Percentiles rank a stretch among this genome's conserved stretches.
Conservation (phyloP, 1,140 invertebrate species). For the Cotesia chilonis region DNA sequence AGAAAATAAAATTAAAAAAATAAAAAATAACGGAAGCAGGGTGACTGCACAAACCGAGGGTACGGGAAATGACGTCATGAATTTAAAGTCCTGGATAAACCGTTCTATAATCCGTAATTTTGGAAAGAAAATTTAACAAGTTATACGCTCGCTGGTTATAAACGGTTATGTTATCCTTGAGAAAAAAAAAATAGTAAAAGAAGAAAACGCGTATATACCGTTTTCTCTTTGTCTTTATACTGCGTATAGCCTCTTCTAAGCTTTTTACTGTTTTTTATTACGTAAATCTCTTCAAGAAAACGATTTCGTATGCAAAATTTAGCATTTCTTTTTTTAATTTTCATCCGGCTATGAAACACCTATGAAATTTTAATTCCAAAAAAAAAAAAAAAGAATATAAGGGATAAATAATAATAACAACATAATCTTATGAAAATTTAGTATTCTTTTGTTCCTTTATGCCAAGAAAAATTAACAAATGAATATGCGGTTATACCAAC, state of each 20-base stretch:
- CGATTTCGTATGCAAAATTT: too few relatives aligned
- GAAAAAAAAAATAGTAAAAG: neutral
- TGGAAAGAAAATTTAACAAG: constrained; percentile 34
- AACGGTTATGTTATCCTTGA: constrained; percentile 28
- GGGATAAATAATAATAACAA: too few relatives aligned
- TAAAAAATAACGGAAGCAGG: constrained; percentile 22
- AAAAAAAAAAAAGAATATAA: too few relatives aligned
- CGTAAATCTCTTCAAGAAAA: too few relatives aligned
- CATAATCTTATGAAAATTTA: too few relatives aligned
- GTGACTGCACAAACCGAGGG: constrained; percentile 19
- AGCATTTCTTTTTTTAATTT: too few relatives aligned
- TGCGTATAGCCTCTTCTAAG: constrained; percentile 15
- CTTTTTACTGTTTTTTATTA: neutral
- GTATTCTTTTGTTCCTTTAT: too few relatives aligned
- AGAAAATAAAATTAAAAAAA: constrained; percentile 9
- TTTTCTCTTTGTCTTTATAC: constrained; percentile 4
- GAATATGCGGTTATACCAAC: too few relatives aligned
- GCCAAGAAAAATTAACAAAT: too few relatives aligned
- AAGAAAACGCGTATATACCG: neutral
- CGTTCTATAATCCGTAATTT: constrained; percentile 38
- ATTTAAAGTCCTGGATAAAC: constrained; percentile 38
- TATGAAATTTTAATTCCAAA: too few relatives aligned
- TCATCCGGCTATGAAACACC: too few relatives aligned
- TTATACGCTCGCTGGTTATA: constrained; percentile 35
- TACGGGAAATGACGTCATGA: constrained; percentile 38